Conservation (phyloP, 2,888 invertebrate species). For the Megamerina dolium region DNA sequence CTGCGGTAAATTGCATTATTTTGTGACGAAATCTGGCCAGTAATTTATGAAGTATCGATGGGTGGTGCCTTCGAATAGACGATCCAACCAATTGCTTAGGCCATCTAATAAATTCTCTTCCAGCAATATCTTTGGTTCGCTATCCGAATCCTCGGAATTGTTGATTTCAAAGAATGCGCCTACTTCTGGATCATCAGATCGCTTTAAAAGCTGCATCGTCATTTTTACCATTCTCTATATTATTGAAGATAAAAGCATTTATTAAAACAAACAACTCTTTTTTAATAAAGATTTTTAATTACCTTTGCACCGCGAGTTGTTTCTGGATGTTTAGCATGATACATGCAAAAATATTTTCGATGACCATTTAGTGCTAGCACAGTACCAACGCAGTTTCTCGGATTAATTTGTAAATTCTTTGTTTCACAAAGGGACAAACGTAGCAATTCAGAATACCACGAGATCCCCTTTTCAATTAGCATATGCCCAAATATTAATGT, state of each 20-base stretch:
- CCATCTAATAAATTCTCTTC: constrained; percentile 83
- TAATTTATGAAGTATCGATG: constrained; percentile 93
- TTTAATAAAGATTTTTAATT: constrained; percentile 22
- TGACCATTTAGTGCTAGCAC: constrained; percentile 94
- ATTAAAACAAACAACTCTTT: background rate
- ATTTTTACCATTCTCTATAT: constrained; percentile 64
- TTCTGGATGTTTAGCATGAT: constrained; percentile 94
- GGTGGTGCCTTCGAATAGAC: constrained; percentile 92
- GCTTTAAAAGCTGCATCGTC: constrained; percentile 55
- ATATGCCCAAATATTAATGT: constrained; percentile 92
- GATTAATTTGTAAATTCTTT: constrained; percentile 82
- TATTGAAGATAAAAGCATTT: background rate
- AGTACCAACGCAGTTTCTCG: constrained; percentile 93
- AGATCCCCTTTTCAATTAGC: constrained; percentile 83
- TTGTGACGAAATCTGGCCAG: constrained; percentile 94
- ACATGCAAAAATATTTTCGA: constrained; percentile 97
- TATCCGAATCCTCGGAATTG: constrained; percentile 57
- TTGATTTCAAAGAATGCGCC: constrained; percentile 85
- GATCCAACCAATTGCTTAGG: constrained; percentile 92
- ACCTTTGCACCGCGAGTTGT: constrained; percentile 64
- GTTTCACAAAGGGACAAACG: constrained; percentile 79
- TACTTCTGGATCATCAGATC: constrained; percentile 64
- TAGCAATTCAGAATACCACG: constrained; percentile 89
- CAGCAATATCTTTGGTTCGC: constrained; percentile 53
- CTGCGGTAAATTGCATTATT: constrained; percentile 51